A percentile compares a stretch with the other conserved stretches of the same genome.
Evolutionary conservation across 2,797 vertebrate species (phyloP).

Genomic region (Sus cebifrons): DNA sequence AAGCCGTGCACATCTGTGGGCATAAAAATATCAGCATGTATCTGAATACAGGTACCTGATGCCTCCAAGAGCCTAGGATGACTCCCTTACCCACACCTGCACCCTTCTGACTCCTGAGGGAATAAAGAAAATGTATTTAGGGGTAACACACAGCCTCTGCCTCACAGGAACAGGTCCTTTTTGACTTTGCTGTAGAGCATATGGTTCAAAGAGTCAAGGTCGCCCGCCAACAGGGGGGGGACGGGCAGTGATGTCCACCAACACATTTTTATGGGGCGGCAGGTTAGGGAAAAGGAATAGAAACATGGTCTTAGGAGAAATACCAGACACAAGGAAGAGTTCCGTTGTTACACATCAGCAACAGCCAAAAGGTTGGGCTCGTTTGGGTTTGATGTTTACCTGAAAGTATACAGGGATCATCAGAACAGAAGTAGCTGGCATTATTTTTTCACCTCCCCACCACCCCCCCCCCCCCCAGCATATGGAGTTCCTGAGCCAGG

Average conservation of each 20-base stretch:
- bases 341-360: background rate
- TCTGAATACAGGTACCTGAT: background rate
- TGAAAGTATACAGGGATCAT: background rate
- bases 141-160: background rate
- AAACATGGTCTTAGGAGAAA: slow-evolving; percentile 46
- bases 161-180: slow-evolving; percentile 25
- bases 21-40: slow-evolving; percentile 35
- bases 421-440: background rate
- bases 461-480: no score
- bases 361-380: background rate
- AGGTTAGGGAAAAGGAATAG: background rate
- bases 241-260: background rate
- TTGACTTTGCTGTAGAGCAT: background rate
- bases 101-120: background rate
- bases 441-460: no score
- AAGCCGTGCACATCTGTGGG: background rate
- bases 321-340: slow-evolving; percentile 2
- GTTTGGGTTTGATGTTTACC: slow-evolving; percentile 48
- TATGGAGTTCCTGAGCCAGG: no score
- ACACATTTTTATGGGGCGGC: background rate
- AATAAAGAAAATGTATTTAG: background rate
- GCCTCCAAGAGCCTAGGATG: slow-evolving; percentile 5
- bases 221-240: background rate
- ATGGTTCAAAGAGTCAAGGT: background rate
- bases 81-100: background rate